Base-by-base conservation (phyloP, 2,888 invertebrate species). In the Ephialtes manifestator region DNA sequence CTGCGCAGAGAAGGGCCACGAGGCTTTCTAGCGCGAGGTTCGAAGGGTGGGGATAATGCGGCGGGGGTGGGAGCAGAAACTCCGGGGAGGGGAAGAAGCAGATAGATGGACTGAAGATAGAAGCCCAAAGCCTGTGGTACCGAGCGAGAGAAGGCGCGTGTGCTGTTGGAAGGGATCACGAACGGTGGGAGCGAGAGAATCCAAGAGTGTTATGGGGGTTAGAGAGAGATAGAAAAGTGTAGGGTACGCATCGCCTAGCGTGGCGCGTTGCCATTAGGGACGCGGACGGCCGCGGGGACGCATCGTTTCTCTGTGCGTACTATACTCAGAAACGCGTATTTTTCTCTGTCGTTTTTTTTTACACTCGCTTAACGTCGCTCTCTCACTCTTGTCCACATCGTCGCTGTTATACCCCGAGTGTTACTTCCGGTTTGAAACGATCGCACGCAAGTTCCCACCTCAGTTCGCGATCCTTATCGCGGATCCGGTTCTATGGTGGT, bases 241-340 rank as follows among this genome's bases (percentile, higher is more conserved):
- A 74, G 87, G 86, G 84, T 86, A 86, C 84, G 87, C 84, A 86
- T 87, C 84, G 85, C 87, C 87, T 88, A 88, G 88, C 90, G 88
- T 88, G 89, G 87, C 81, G 87, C 88, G 85, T 86, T 87, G 87
- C 91, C 93, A 93, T 93, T 93, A 93, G 91, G 90, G 89, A 92
- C 89, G 90, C 90, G 91, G 90, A 91, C 91, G 89, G 90, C 90
- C 88, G 84, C 89, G 88, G 88, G 87, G 90, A 90, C 90, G 90
- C 92, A 89, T 92, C 92, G 91, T 86, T 84, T 88, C 82, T 84
- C 76, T 84, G 84, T 86, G 89, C 87, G 80, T 75, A 77, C 51
- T 28, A 48, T 77, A 81, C 77, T 48, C 53, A 20, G 82, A 79
- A 75, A 65, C 78, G 78, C 75, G 81, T 74, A 51, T 76, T 80